Base-by-base conservation (phyloP, 2,888 invertebrate genomes). In the Thereva unica region DNA sequence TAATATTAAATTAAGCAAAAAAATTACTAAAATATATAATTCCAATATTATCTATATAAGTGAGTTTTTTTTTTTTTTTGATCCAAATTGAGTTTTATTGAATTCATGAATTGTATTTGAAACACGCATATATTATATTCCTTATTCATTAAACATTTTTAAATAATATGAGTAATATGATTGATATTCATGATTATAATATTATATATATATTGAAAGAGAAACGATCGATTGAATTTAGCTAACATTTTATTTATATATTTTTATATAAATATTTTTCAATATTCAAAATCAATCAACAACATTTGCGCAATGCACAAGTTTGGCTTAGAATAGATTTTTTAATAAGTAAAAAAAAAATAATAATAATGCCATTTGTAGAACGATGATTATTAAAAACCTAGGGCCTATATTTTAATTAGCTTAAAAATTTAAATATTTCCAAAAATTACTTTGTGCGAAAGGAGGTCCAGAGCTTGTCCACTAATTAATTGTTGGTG, bases 301-400 rank as follows among this genome's bases (percentile, higher is more conserved):
- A 23, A 61, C 61, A 50, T 61, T 61, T 45, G 49, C 55, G 65
- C 65, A 65, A 34, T 65, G 65, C 65, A 65, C 65, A 65, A 56
- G 65, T 65, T 56, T 65, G 65, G 65, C 65, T 65, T 65, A 54
- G 54, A 55, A 9, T 38, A 47, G 45, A 44, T 64, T 64, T 54
- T 64, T 64, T 34, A 53, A 53, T 44, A 8, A 10, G 45, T 64
- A 45, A 38, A 45, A 23, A 23, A 23, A 23, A n/a, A n/a, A n/a
- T n/a, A 38, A 38, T 61, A 35, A 61, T 37, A 40, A 45, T 61
- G 50, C 50, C 61, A 61, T 53, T n/a, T 61, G 61, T 61, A 61
- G 61, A 61, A 38, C 37, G 23, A 47, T 37, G 38, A 37, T 47
- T 59, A 38, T 53, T 44, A 41, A 40, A 44, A 47, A 23, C 12